Base-by-base conservation (phyloP, 2,888 invertebrate species). In the Phortica magna region DNA sequence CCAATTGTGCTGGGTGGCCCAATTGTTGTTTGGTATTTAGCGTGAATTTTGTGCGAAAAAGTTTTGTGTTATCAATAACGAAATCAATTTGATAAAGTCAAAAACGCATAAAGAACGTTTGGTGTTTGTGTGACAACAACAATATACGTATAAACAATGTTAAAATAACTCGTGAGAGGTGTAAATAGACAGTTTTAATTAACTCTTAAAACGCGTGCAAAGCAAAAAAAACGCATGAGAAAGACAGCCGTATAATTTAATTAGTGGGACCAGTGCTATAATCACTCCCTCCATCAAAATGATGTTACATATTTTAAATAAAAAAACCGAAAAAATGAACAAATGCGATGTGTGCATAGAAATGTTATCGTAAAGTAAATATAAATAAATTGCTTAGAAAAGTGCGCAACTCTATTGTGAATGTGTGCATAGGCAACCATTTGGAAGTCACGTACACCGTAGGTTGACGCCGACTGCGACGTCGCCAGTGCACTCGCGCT, bases 371-470 rank as follows among this genome's bases (percentile, higher is more conserved):
- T 17, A 61, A 31, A 31, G 22, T 19, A 61, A 65, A 12, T 31
- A 64, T 22, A 64, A 7, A 64, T 14, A 64, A 64, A 59, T 65
- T 14, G 39, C 14, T 39, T 4, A 41, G 14, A 31, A 39, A 65
- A 65, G 65, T 65, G 31, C 41, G 65, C 65, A 41, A 65, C 31
- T 65, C 65, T 41, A 65, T 65, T 65, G 65, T 65, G 65, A 65
- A 65, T 65, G 65, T 10, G 61, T 22, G 59, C 39, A 59, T 19
- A 59, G 59, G 65, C 31, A 39, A 65, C 31, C 41, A 41, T 65
- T 65, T n/a, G 14, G 39, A 14, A 65, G 65, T 65, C 65, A 65
- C 65, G 65, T 65, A 65, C 39, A 17, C 65, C 61, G 22, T 19
- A 61, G 10, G 9, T 10, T 10, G 61, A 19, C 22, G 61, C 61